These are phyloP conservation scores for Tenthredo notha DNA, from an alignment of 2,888 invertebrate species.

Conservation along the genomic window DNA sequence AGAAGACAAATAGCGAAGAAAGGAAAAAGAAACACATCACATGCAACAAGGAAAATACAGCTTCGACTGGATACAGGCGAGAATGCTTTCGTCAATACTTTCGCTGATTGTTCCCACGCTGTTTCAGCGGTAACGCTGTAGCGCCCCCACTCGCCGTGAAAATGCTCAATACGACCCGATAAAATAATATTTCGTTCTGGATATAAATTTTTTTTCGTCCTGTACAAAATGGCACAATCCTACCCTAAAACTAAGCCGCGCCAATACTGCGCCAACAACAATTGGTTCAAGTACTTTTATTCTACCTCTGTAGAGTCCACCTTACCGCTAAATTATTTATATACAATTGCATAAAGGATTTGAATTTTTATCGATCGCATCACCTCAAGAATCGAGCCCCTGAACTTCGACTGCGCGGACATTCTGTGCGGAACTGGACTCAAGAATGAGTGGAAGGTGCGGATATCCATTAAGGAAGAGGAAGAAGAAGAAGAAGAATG, in stretches of 20 bases:
- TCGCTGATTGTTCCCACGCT: background rate
- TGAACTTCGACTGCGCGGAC: too few species aligned
- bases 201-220: constrained; percentile 59
- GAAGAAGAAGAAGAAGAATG: too few species aligned
- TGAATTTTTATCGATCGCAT: too few species aligned
- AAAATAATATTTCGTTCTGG: constrained; percentile 53
- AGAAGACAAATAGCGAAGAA: background rate
- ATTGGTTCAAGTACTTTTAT: constrained; percentile 70
- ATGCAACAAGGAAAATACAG: background rate
- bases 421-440: too few species aligned
- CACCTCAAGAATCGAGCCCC: too few species aligned
- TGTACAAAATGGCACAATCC: constrained; percentile 77
- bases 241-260: constrained; percentile 63
- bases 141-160: background rate
- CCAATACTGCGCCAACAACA: constrained; percentile 50
- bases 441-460: too few species aligned
- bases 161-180: background rate
- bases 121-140: background rate
- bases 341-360: constrained; percentile 65
- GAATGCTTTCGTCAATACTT: background rate
- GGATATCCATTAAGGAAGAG: too few species aligned
- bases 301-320: constrained; percentile 63
- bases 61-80: background rate
- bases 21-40: background rate
- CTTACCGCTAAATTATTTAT: constrained; percentile 65